These are phyloP conservation scores for Sympetrum striolatum DNA, from an alignment of 2,888 invertebrate genomes.

Conservation along the genomic window DNA sequence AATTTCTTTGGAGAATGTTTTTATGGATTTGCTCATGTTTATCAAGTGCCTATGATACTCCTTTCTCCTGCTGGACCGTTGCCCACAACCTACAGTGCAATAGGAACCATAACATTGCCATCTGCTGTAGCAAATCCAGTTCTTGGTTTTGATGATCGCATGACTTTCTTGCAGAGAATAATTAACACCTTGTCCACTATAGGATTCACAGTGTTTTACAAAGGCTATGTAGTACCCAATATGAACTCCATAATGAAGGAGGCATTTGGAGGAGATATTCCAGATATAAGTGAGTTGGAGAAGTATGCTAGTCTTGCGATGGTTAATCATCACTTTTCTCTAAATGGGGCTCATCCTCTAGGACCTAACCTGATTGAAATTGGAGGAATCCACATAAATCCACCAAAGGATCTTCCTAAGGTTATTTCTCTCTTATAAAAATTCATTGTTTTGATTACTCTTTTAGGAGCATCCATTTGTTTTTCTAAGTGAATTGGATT, in stretches of 20 bases:
- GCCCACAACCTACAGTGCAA: background rate
- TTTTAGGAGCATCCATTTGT: background rate
- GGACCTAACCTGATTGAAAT: slow-evolving; percentile 49
- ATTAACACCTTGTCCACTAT: slow-evolving; percentile 48
- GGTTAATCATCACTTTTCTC: slow-evolving; percentile 12
- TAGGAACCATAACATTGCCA: background rate
- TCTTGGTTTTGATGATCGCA: slow-evolving; percentile 48
- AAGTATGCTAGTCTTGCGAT: slow-evolving; percentile 23
- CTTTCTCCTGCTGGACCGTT: slow-evolving; percentile 55
- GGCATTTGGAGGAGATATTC: background rate
- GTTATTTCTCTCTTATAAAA: slow-evolving; percentile 23
- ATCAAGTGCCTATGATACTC: slow-evolving; percentile 53
- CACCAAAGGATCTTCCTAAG: slow-evolving; percentile 48
- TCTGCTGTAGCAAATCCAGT: slow-evolving; percentile 48
- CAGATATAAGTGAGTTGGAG: background rate
- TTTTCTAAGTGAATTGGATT: no score
- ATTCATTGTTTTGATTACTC: background rate
- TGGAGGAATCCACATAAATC: slow-evolving; percentile 50
- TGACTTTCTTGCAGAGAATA: slow-evolving; percentile 49
- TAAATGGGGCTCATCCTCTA: slow-evolving; percentile 46
- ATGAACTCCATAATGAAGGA: background rate
- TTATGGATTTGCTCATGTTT: slow-evolving; percentile 46
- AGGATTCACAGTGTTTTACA: background rate
- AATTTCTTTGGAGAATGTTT: slow-evolving; percentile 46
- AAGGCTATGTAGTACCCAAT: background rate